A percentile compares a stretch with the other conserved stretches of the same genome.
Evolutionary conservation across 2,113 vertebrate genomes (phyloP).

Genomic region (Mionectes macconnelli): DNA sequence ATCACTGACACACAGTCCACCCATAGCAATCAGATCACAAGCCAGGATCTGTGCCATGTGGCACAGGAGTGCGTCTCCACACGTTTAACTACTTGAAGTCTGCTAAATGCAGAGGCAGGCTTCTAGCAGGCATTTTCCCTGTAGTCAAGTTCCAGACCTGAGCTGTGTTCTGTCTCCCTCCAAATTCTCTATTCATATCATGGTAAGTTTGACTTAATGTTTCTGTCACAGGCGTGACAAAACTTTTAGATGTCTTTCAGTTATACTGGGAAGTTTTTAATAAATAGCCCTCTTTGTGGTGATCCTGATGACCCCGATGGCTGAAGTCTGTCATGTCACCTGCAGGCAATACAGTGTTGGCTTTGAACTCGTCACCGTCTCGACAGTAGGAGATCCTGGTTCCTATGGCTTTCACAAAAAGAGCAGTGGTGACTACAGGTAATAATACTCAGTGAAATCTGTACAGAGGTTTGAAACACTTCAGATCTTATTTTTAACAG

Average conservation of each 20-base stretch:
- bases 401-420: constrained; percentile 83
- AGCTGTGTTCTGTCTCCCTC: background rate
- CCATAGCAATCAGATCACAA: background rate
- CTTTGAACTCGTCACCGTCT: constrained; percentile 89
- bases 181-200: rapidly evolving
- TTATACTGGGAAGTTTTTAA: background rate
- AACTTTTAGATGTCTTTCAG: background rate
- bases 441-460: background rate
- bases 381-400: constrained; percentile 81
- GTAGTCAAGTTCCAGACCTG: background rate
- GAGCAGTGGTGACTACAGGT: constrained; percentile 96
- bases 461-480: background rate
- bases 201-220: background rate
- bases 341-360: constrained; percentile 91
- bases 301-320: background rate
- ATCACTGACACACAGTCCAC: background rate
- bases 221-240: background rate
- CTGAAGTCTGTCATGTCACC: background rate
- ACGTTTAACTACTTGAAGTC: background rate
- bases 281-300: background rate
- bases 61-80: background rate
- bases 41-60: background rate
- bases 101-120: background rate
- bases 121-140: background rate
- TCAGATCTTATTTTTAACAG: background rate